These are phyloP conservation scores for Lissonota sp. DNA, from an alignment of 2,888 invertebrate species.

Conservation along the genomic window DNA sequence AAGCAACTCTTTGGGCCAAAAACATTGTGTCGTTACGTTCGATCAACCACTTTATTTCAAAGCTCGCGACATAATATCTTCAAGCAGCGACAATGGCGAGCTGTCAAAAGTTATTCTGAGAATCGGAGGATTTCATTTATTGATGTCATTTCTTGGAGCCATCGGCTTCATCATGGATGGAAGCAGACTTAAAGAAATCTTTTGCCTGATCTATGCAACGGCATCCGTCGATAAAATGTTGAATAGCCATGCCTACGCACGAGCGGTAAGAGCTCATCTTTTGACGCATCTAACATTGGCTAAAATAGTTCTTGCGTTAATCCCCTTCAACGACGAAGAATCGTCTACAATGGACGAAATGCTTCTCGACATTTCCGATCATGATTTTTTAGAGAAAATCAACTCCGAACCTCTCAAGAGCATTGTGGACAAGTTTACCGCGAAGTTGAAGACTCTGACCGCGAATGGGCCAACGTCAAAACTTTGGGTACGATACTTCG, in stretches of 20 bases:
- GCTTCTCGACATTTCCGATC: too few species aligned
- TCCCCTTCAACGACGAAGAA: too few species aligned
- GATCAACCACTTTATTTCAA: slow-evolving; percentile 72
- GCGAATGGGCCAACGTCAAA: too few species aligned
- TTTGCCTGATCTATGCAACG: slow-evolving; percentile 67
- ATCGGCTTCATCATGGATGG: slow-evolving; percentile 71
- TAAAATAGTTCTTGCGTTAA: slow-evolving; percentile 39
- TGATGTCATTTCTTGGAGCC: slow-evolving; percentile 70
- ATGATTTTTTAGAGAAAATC: too few species aligned
- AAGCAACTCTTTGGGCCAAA: slow-evolving; percentile 61
- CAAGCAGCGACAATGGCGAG: slow-evolving; percentile 14
- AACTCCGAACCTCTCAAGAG: too few species aligned
- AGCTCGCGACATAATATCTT: slow-evolving; percentile 53
- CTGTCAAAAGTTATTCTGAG: slow-evolving; percentile 58
- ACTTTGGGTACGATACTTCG: too few species aligned
- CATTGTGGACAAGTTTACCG: too few species aligned
- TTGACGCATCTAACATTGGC: slow-evolving; percentile 65
- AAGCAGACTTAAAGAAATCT: slow-evolving; percentile 70
- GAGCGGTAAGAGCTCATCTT: slow-evolving; percentile 72
- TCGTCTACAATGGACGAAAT: too few species aligned
- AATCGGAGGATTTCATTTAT: slow-evolving; percentile 73
- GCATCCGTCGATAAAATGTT: slow-evolving; percentile 71
- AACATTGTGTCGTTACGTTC: slow-evolving; percentile 68
- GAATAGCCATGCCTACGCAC: slow-evolving; percentile 70
- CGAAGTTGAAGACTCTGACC: too few species aligned